Evolutionary conservation across 2,113 vertebrate species (phyloP).

Genomic region (Solea senegalensis): DNA sequence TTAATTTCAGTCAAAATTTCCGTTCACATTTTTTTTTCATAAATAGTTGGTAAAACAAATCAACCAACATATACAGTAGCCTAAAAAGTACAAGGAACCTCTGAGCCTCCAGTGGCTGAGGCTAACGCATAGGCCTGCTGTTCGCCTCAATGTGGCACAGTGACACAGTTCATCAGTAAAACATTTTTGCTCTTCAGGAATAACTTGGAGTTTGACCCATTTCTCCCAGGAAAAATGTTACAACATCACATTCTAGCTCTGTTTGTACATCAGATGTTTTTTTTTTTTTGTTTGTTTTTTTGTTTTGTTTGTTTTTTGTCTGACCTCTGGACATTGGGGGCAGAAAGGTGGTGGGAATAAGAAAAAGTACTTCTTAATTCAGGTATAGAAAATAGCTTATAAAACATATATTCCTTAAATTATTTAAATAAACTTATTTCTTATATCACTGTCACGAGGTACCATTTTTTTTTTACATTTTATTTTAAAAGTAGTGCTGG

Average conservation of each 20-base stretch:
- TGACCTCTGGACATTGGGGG: conserved; percentile 77
- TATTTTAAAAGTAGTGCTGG: conserved; percentile 86
- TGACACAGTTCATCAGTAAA: conserved; percentile 85
- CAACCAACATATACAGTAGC: conserved; percentile 83
- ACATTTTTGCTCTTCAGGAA: conserved; percentile 83
- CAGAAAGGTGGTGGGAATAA: conserved; percentile 80
- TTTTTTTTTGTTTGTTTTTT: conserved; percentile 34
- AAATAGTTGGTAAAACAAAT: conserved; percentile 84
- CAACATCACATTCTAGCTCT: conserved; percentile 85
- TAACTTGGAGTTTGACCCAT: conserved; percentile 82
- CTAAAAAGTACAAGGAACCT: conserved; percentile 79
- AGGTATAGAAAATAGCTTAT: conserved; percentile 88
- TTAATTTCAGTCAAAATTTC: conserved; percentile 85
- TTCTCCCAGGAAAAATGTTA: conserved; percentile 81
- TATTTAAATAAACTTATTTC: conserved; percentile 87
- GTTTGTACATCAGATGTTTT: conserved; percentile 73
- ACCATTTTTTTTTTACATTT: conserved; percentile 80
- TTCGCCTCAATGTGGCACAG: conserved; percentile 81
- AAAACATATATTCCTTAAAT: conserved; percentile 89
- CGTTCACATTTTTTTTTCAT: conserved; percentile 83
- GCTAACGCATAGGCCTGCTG: conserved; percentile 73
- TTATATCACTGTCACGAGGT: conserved; percentile 86
- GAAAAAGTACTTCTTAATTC: conserved; percentile 81
- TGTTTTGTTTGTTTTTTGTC: conserved; percentile 54
- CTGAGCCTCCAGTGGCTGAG: conserved; percentile 64